Conservation (phyloP, 2,797 vertebrate species). For the Protosalanx chinensis region DNA sequence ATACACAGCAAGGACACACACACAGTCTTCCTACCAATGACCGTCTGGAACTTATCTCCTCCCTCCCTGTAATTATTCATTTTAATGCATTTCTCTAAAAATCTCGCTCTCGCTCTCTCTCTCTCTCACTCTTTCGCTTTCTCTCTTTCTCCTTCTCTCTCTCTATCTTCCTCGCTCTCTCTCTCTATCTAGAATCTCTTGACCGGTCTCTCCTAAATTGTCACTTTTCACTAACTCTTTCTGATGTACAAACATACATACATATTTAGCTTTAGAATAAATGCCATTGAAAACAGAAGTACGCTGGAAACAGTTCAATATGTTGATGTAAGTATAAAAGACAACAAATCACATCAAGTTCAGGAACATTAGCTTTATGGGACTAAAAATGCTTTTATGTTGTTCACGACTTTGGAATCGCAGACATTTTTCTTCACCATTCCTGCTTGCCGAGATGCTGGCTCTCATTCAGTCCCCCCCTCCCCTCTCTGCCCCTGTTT, state of each 20-base stretch:
- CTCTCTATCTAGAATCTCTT: not conserved
- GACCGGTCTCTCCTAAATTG: too few species aligned
- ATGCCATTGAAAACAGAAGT: slow-evolving; percentile 44
- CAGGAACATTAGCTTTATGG: slow-evolving; percentile 40
- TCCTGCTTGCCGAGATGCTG: slow-evolving; percentile 49
- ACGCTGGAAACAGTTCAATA: slow-evolving; percentile 29
- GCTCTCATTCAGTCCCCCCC: not conserved
- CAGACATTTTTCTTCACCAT: slow-evolving; percentile 45
- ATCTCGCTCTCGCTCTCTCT: not conserved
- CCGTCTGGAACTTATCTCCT: too few species aligned
- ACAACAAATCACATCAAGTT: slow-evolving; percentile 26
- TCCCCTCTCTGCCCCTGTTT: slow-evolving; percentile 39
- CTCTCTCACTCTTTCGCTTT: not conserved
- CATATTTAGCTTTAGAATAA: slow-evolving; percentile 27
- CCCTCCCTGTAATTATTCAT: too few species aligned
- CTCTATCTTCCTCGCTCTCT: slow-evolving; percentile 5
- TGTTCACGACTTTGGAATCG: slow-evolving; percentile 40
- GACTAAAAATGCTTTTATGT: slow-evolving; percentile 40
- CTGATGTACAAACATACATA: slow-evolving; percentile 41
- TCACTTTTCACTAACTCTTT: not conserved
- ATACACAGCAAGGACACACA: too few species aligned
- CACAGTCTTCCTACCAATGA: too few species aligned
- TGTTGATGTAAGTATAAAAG: slow-evolving; percentile 37
- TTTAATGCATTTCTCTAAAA: too few species aligned
- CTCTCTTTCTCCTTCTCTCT: slow-evolving; percentile 1